Percentiles rank a stretch among this genome's conserved stretches.
Evolutionary conservation across 2,113 vertebrate genomes (phyloP).

Genomic region (Lycaon pictus): DNA sequence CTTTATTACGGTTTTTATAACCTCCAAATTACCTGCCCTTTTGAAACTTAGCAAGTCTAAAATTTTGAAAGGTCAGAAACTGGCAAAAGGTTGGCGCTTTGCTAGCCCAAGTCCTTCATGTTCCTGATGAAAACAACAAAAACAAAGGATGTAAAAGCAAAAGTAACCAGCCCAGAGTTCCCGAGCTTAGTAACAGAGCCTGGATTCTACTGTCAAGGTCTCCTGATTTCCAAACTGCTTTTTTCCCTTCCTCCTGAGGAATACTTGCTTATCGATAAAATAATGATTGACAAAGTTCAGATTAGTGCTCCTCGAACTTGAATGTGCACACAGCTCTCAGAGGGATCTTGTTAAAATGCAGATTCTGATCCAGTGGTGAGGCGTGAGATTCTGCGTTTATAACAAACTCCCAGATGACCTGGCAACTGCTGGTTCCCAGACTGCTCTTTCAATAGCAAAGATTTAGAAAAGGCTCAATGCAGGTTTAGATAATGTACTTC

Average conservation of each 20-base stretch:
- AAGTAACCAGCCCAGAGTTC: background rate
- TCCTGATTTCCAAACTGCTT: background rate
- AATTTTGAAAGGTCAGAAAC: background rate
- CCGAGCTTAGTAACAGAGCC: background rate
- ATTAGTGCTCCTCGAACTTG: background rate
- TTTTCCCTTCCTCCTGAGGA: background rate
- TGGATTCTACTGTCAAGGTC: background rate
- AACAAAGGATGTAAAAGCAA: background rate
- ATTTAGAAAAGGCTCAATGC: background rate
- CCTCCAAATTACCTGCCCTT: background rate
- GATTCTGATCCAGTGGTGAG: background rate
- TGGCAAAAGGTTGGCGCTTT: background rate
- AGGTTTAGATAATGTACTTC: background rate
- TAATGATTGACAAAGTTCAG: too few relatives aligned
- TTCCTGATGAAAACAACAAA: background rate
- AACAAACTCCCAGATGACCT: background rate
- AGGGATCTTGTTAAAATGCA: background rate
- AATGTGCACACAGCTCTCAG: background rate
- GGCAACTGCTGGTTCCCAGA: fast-evolving
- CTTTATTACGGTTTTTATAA: background rate
- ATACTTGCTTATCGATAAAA: background rate
- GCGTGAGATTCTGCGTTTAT: background rate
- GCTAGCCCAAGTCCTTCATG: background rate
- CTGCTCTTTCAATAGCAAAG: background rate
- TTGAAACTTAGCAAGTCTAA: background rate